These are phyloP conservation scores for Temnothorax nylanderi DNA, from an alignment of 1,140 invertebrate genomes.

Conservation along the genomic window DNA sequence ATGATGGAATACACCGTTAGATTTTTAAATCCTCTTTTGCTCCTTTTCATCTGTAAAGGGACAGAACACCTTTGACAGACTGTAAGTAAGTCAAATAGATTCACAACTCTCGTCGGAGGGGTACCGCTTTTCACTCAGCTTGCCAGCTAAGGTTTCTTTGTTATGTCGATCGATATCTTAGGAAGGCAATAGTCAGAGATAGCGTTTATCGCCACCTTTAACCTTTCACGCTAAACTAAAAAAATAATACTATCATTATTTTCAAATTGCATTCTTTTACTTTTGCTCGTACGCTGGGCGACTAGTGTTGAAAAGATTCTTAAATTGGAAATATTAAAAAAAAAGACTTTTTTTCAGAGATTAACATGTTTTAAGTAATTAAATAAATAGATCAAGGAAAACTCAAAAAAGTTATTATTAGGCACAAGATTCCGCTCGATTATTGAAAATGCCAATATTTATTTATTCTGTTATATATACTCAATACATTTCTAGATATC, in stretches of 20 bases:
- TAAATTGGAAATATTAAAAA: not conserved
- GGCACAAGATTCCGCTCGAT: not conserved
- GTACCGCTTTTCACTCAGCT: constrained; percentile 36
- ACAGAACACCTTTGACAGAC: not conserved
- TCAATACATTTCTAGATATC: not conserved
- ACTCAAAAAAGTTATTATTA: not conserved
- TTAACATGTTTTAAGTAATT: not conserved
- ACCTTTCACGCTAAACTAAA: constrained; percentile 41
- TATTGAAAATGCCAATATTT: not conserved
- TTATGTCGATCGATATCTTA: constrained; percentile 39
- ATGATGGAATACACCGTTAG: not conserved
- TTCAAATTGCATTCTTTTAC: not conserved
- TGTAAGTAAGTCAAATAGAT: constrained; percentile 69
- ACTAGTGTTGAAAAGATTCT: not conserved
- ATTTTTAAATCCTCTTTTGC: not conserved
- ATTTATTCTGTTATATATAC: no score
- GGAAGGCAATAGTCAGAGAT: constrained; percentile 26
- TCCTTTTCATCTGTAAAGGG: not conserved
- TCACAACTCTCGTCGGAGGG: constrained; percentile 62
- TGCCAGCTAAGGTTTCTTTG: constrained; percentile 39
- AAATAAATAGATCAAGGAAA: not conserved
- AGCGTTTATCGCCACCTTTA: constrained; percentile 23
- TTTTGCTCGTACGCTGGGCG: not conserved
- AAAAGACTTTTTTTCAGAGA: not conserved
- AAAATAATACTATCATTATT: constrained; percentile 16